A percentile compares a stretch with the other conserved stretches of the same genome.
phyloP scores from a whole-genome alignment of 2,888 invertebrate species.

The Thymelicus sylvestris region DNA sequence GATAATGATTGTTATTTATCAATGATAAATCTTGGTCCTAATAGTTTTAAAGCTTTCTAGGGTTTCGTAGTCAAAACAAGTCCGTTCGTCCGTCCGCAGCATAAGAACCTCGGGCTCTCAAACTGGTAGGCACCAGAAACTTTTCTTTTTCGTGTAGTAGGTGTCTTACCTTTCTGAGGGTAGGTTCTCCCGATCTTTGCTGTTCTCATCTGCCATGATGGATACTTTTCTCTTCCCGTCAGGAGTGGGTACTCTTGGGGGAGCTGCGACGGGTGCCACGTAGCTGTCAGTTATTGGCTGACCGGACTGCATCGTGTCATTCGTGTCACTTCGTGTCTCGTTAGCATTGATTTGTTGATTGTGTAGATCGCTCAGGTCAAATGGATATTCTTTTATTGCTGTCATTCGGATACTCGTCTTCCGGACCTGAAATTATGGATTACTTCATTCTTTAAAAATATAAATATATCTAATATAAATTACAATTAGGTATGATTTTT shows the following conservation, averaged over 20 bases:
- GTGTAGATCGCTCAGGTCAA: slow-evolving; percentile 76
- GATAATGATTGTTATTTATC: too few species aligned
- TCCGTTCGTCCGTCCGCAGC: too few species aligned
- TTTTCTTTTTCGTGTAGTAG: too few species aligned
- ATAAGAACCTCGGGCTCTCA: too few species aligned
- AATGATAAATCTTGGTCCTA: too few species aligned
- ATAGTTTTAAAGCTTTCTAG: too few species aligned
- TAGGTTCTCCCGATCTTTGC: slow-evolving; percentile 87
- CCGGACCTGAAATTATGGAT: slow-evolving; percentile 68
- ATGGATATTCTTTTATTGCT: slow-evolving; percentile 81
- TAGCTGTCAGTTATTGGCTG: slow-evolving; percentile 11
- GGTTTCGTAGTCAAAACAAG: too few species aligned
- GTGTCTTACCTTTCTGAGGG: slow-evolving; percentile 85
- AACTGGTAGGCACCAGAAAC: too few species aligned
- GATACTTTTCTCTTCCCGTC: slow-evolving; percentile 86
- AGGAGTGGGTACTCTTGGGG: slow-evolving; percentile 48
- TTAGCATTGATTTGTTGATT: slow-evolving; percentile 56
- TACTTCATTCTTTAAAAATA: too few species aligned
- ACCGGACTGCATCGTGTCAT: slow-evolving; percentile 38
- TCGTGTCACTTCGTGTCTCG: slow-evolving; percentile 45
- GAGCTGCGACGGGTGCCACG: slow-evolving; percentile 37
- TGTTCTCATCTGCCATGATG: slow-evolving; percentile 84
- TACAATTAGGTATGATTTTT: too few species aligned
- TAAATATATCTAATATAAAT: too few species aligned
- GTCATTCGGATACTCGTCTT: slow-evolving; percentile 82